Evolutionary conservation across 2,797 vertebrate genomes (phyloP), one percentile per base, ranked within the genome.

Genomic region (Sciurus vulgaris): DNA sequence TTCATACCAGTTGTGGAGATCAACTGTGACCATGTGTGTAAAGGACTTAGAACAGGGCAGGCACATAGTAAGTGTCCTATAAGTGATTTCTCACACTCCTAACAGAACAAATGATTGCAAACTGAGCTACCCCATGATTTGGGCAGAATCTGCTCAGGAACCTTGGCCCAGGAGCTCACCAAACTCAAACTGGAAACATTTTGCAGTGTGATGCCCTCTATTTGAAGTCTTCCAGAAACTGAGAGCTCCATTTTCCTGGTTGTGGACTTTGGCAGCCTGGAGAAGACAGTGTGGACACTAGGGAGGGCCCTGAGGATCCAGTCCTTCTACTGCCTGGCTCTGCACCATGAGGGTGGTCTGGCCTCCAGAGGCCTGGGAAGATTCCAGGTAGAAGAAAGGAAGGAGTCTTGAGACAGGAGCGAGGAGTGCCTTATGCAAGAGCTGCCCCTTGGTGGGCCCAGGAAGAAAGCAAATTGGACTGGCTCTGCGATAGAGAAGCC

Each of bases 381-480:
- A 69, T 5, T 51, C 41, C 1, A 17, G 70, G 67, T 0, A 1
- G 33, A 86, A 61, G 38, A 47, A 56, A 56, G 41, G 10, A 28
- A 88, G 63, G 14, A 54, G 2, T 14, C 10, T 0, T 14, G 3
- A 61, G 65, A 35, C 22, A 5, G 24, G 10, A n/a, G 28, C 18
- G 35, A 12, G 61, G 30, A 17, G 1, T 0, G 1, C 18, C 3
- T 2, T 15, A 0, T 38, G 41, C 12, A 18, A 13, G 56, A 41
- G 18, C 73, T 28, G 51, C 77, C 67, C 30, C 5, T 1, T 2
- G 7, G 2, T 4, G 5, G 35, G 59, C 89, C 13, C 65, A 14
- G 83, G 63, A 92, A 79, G 74, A 77, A 9, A 77, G 78, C 73
- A 81, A 72, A 3, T 18, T 13, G 54, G 54, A 6, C 51, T 0